Conservation (phyloP, 2,797 vertebrate genomes). For the Nannoperca obscura region DNA sequence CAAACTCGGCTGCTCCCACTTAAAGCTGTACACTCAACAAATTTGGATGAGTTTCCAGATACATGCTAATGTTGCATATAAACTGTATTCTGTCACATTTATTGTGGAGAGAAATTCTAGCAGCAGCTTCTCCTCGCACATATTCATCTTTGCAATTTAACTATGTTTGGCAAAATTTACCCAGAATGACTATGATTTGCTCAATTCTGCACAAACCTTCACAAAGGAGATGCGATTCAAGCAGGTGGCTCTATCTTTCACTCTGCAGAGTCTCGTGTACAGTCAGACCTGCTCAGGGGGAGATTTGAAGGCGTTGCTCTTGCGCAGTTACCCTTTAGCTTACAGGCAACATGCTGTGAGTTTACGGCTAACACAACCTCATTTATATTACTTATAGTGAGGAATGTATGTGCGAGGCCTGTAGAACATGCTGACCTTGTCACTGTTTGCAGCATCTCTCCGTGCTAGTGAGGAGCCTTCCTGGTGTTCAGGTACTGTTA, state of each 20-base stretch:
- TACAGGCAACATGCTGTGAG: slow-evolving; percentile 78
- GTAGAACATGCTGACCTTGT: slow-evolving; percentile 94
- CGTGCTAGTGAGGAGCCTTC: slow-evolving; percentile 58
- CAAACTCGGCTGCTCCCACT: slow-evolving; percentile 71
- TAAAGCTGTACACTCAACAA: slow-evolving; percentile 68
- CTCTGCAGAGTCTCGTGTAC: slow-evolving; percentile 31
- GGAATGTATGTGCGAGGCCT: slow-evolving; percentile 73
- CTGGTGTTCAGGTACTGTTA: slow-evolving; percentile 67
- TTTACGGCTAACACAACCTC: slow-evolving; percentile 82
- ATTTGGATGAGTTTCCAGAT: slow-evolving; percentile 54
- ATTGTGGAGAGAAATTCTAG: slow-evolving; percentile 14
- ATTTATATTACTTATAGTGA: slow-evolving; percentile 87
- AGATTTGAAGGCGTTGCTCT: slow-evolving; percentile 72
- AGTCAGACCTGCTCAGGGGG: slow-evolving; percentile 59
- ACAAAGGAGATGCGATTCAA: slow-evolving; percentile 1
- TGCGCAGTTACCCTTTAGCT: slow-evolving; percentile 83
- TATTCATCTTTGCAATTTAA: slow-evolving; percentile 24
- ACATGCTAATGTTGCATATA: slow-evolving; percentile 52
- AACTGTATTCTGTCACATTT: slow-evolving; percentile 31
- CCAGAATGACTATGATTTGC: slow-evolving; percentile 20
- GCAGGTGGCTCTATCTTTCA: slow-evolving; percentile 61
- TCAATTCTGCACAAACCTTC: slow-evolving; percentile 21
- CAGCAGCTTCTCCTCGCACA: not conserved
- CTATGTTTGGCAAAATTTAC: slow-evolving; percentile 10
- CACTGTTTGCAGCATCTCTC: slow-evolving; percentile 75